Percentiles rank a stretch among this genome's conserved stretches.
These are phyloP conservation scores for Gopherus flavomarginatus DNA, from an alignment of 2,113 vertebrate genomes.

Conservation along the genomic window DNA sequence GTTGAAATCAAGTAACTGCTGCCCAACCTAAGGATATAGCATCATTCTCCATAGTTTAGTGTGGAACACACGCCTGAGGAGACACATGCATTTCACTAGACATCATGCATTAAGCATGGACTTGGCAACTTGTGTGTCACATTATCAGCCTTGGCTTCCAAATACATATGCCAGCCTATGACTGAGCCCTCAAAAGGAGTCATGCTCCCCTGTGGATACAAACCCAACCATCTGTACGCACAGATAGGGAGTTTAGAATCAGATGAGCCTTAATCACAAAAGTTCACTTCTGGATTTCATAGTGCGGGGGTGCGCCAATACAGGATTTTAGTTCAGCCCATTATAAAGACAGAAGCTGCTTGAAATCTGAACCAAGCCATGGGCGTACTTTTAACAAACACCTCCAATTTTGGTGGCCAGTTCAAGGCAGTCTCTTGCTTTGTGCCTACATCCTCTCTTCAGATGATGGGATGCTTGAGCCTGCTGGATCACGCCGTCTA, in stretches of 20 bases:
- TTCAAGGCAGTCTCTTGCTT: background rate
- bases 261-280: background rate
- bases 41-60: background rate
- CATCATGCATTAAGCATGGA: background rate
- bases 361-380: background rate
- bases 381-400: background rate
- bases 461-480: background rate
- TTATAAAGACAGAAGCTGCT: background rate
- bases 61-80: background rate
- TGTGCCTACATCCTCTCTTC: background rate
- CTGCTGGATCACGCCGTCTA: background rate
- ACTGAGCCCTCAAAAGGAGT: background rate
- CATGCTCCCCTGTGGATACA: background rate
- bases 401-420: background rate
- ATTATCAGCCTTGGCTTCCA: background rate
- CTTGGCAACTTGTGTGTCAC: background rate
- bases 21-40: background rate
- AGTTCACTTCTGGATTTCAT: background rate
- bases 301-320: background rate
- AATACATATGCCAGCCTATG: rapidly evolving
- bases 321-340: background rate
- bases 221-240: rapidly evolving
- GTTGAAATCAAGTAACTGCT: background rate
- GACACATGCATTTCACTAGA: background rate
- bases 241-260: rapidly evolving